These are phyloP conservation scores for Trimorus sp. DNA, from an alignment of 2,888 invertebrate species.

Conservation along the genomic window DNA sequence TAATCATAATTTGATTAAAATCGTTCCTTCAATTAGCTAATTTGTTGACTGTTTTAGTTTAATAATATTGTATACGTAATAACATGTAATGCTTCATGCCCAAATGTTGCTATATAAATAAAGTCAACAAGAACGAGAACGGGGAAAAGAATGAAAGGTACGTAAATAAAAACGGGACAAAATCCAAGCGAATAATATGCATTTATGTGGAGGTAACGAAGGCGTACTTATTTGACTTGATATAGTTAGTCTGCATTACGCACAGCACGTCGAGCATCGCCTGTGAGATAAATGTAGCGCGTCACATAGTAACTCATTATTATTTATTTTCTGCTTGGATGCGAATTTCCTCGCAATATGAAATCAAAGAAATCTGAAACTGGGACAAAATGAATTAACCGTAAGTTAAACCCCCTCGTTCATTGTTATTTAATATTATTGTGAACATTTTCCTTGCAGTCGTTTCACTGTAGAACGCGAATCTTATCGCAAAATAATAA, in stretches of 20 bases:
- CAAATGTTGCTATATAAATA: constrained; percentile 9
- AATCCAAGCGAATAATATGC: constrained; percentile 51
- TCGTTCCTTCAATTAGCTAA: too few relatives aligned
- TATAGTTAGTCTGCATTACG: constrained; percentile 68
- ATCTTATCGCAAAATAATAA: too few relatives aligned
- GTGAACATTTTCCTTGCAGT: too few relatives aligned
- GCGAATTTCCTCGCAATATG: constrained; percentile 22
- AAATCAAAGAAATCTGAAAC: constrained; percentile 35
- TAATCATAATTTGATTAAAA: too few relatives aligned
- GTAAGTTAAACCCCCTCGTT: too few relatives aligned
- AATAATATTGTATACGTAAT: too few relatives aligned
- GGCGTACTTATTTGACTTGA: constrained; percentile 71
- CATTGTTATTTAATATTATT: too few relatives aligned
- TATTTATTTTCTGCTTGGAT: constrained; percentile 49
- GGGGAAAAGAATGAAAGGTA: constrained; percentile 13
- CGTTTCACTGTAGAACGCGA: too few relatives aligned
- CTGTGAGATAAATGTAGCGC: constrained; percentile 35
- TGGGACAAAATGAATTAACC: too few relatives aligned
- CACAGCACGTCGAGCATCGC: constrained; percentile 43
- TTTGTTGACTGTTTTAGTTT: too few relatives aligned
- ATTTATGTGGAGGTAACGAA: constrained; percentile 65
- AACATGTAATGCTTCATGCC: too few relatives aligned
- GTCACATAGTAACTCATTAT: constrained; percentile 46
- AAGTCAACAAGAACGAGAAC: neutral
- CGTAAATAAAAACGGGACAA: constrained; percentile 42